Conservation (phyloP, 2,888 invertebrate species). For the Pterostichus niger region DNA sequence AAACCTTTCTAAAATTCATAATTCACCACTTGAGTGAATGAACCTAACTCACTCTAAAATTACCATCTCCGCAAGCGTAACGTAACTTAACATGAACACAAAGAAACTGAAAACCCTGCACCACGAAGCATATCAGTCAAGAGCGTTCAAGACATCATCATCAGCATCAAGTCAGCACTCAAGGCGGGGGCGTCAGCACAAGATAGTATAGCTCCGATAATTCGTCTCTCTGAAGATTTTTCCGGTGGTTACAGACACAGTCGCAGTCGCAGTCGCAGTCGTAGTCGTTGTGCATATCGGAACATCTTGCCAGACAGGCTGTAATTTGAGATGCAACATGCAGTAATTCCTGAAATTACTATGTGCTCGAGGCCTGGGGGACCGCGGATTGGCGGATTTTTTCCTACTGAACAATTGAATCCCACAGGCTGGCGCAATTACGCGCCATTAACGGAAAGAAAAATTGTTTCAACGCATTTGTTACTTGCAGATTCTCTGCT, state of each 20-base stretch:
- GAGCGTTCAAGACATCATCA: slow-evolving; percentile 33
- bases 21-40: no score
- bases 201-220: not conserved
- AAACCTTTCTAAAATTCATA: no score
- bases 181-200: slow-evolving; percentile 7
- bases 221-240: slow-evolving; percentile 13
- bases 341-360: slow-evolving; percentile 68
- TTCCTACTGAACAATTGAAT: slow-evolving; percentile 66
- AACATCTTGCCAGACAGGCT: slow-evolving; percentile 38
- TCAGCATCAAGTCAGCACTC: not conserved
- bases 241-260: not conserved
- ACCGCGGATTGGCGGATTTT: slow-evolving; percentile 54
- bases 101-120: slow-evolving; percentile 15
- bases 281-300: slow-evolving; percentile 6
- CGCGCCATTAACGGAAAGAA: slow-evolving; percentile 52
- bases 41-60: not conserved
- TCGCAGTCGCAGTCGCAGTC: not conserved
- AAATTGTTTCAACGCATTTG: slow-evolving; percentile 18
- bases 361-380: slow-evolving; percentile 43
- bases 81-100: not conserved
- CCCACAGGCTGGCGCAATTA: slow-evolving; percentile 65
- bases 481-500: not conserved
- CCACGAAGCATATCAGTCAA: slow-evolving; percentile 20
- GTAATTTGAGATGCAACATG: slow-evolving; percentile 49
- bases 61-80: not conserved